These are phyloP conservation scores for Ephestia elutella DNA, from an alignment of 1,140 invertebrate species.

Conservation along the genomic window DNA sequence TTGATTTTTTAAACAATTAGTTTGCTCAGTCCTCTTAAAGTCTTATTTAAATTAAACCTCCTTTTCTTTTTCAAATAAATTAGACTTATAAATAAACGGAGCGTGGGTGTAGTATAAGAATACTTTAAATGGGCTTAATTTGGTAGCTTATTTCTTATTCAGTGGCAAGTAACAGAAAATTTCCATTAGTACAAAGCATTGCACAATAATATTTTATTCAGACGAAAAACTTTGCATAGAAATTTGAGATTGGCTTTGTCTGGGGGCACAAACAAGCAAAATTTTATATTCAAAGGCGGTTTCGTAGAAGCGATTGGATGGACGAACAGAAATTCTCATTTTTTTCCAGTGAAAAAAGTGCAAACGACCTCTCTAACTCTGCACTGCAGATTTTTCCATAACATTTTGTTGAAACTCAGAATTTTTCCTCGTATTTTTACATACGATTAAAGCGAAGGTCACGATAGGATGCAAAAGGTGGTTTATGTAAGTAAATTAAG, in stretches of 20 bases:
- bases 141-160: slow-evolving; percentile 25
- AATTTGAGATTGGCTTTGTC: slow-evolving; percentile 52
- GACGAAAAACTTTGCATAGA: slow-evolving; percentile 40
- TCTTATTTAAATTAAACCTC: too few relatives aligned
- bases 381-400: slow-evolving; percentile 8
- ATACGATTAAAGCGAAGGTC: too few relatives aligned
- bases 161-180: slow-evolving; percentile 26
- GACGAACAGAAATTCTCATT: slow-evolving; percentile 19
- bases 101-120: too few relatives aligned
- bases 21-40: too few relatives aligned
- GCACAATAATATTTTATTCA: slow-evolving; percentile 47
- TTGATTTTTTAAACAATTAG: too few relatives aligned
- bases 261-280: slow-evolving; percentile 38
- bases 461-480: too few relatives aligned
- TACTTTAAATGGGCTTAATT: not conserved
- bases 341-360: not conserved
- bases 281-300: slow-evolving; percentile 40
- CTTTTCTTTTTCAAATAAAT: too few relatives aligned
- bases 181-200: slow-evolving; percentile 48
- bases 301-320: slow-evolving; percentile 26
- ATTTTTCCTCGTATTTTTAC: too few relatives aligned
- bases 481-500: too few relatives aligned
- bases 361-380: not conserved
- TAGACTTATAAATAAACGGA: too few relatives aligned
- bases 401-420: not conserved